Base-by-base conservation (phyloP, 1,140 invertebrate genomes). In the Saccostrea glomerata region DNA sequence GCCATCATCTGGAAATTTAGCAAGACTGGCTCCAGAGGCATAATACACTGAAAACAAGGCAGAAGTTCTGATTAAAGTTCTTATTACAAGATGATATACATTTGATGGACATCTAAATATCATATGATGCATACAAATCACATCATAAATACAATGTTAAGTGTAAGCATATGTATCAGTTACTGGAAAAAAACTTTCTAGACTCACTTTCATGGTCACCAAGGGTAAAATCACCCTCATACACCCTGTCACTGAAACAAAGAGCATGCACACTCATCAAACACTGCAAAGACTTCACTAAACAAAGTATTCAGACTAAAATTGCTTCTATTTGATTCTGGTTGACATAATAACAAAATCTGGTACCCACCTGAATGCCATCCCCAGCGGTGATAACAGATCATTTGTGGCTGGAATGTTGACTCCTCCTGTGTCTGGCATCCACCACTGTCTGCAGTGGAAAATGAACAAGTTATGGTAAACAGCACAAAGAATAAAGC, bases 391-490 rank as follows among this genome's bases (percentile, higher is more conserved):
- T 25, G 96, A 94, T 89, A 99, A 95, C 11, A 99, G 95, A 93
- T 99, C 98, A 94, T 99, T 99, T 58, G 99, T 94, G 2, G 98
- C 98, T 9, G 98, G 98, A 86, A 99, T 96, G 95, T 99, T 99
- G 1, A 98, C 96, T 6, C 98, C 98, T n/a, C 98, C 98, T 0
- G 98, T 98, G 92, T 98, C 98, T 9, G 98, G 98, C 95, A 98
- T 97, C 98, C 98, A 98, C 96, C 96, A 96, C 91, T 97, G 96
- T 89, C 97, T 97, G 92, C 20, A n/a, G 47, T 47, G 47, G 6
- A 47, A 47, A 47, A 47, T 47, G 2, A 5, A 7, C 9, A 47
- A 47, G 1, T 47, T 0, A 47, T 47, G 5, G 47, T 47, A 47
- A 47, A 47, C 9, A 47, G 5, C 47, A 47, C 6, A 0, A 6